Evolutionary conservation across 2,888 invertebrate species (phyloP).

Genomic region (Tipula unca): DNA sequence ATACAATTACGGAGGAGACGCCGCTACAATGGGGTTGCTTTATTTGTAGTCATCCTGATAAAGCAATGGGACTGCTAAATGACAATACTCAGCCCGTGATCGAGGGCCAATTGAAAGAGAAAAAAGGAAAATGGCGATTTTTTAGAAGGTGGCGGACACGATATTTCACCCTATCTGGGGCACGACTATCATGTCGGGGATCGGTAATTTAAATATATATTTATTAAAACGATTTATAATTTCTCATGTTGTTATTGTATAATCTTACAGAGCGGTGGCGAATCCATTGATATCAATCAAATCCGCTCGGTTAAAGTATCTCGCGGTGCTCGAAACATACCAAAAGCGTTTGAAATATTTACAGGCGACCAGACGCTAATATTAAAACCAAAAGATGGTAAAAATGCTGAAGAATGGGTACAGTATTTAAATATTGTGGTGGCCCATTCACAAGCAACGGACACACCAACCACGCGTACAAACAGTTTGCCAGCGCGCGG

Average conservation of each 20-base stretch:
- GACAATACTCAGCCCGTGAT: conserved; percentile 79
- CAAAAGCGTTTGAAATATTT: conserved; percentile 94
- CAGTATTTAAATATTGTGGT: conserved; percentile 90
- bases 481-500: conserved; percentile 41
- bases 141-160: conserved; percentile 88
- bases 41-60: conserved; percentile 86
- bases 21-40: conserved; percentile 77
- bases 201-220: conserved; percentile 54
- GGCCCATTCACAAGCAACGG: conserved; percentile 54
- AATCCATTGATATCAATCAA: conserved; percentile 84
- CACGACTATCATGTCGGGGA: conserved; percentile 79
- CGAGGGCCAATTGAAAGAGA: conserved; percentile 84
- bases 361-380: conserved; percentile 87
- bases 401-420: conserved; percentile 93
- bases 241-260: background rate
- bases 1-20: conserved; percentile 29
- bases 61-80: conserved; percentile 72
- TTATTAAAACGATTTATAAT: background rate
- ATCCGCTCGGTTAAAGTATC: conserved; percentile 93
- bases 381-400: conserved; percentile 88
- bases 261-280: conserved; percentile 64
- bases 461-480: conserved; percentile 41
- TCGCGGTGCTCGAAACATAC: conserved; percentile 81
- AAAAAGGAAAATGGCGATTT: conserved; percentile 84
- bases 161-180: conserved; percentile 89